Evolutionary conservation across 2,888 invertebrate species (phyloP).

Genomic region (Fragum whitleyi): DNA sequence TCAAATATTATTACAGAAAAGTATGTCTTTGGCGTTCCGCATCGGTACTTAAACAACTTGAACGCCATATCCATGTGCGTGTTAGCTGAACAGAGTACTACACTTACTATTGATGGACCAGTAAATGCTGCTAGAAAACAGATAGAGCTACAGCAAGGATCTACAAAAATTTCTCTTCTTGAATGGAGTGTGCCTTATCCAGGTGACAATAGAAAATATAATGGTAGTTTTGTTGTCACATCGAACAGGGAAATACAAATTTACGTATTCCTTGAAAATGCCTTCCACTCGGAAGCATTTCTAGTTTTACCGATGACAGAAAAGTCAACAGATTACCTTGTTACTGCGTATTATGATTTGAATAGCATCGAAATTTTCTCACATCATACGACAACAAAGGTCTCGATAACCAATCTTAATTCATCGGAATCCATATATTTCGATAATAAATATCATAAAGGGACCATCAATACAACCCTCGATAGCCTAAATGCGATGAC

Average conservation of each 20-base stretch:
- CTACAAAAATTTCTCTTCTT: neutral
- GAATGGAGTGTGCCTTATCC: neutral
- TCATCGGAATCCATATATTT: neutral
- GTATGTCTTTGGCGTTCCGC: neutral
- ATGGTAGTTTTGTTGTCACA: neutral
- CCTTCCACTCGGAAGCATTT: neutral
- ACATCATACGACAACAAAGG: neutral
- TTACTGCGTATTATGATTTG: neutral
- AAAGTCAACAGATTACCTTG: neutral
- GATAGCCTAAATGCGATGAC: neutral
- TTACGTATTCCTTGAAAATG: neutral
- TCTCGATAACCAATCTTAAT: neutral
- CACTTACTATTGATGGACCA: neutral
- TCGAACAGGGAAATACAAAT: neutral
- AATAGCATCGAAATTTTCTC: neutral
- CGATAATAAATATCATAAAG: neutral
- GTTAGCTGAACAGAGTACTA: neutral
- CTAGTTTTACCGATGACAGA: neutral
- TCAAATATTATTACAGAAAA: neutral
- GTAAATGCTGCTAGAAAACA: neutral
- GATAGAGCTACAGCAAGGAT: neutral
- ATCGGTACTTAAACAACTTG: neutral
- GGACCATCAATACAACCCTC: neutral
- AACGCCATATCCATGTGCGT: neutral
- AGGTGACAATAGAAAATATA: neutral